Conservation (phyloP, 2,888 invertebrate genomes). For the Tuta absoluta region DNA sequence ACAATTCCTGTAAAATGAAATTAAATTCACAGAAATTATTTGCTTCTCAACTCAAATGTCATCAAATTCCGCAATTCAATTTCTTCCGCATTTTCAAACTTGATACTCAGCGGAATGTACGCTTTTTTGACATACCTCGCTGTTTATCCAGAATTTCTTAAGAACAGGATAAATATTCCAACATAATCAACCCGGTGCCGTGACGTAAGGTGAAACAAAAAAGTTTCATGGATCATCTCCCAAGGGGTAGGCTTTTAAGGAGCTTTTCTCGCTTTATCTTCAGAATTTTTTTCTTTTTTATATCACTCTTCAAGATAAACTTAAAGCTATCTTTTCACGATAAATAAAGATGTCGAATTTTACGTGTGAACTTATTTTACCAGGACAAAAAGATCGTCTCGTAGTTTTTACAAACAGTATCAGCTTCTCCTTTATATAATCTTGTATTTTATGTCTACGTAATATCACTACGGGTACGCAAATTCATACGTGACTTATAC, state of each 20-base stretch:
- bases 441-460: too few species aligned
- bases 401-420: too few species aligned
- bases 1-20: too few species aligned
- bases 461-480: too few species aligned
- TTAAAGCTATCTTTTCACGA: constrained; percentile 10
- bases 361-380: not conserved
- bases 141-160: not conserved
- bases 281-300: constrained; percentile 2
- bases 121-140: not conserved
- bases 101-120: not conserved
- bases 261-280: constrained; percentile 19
- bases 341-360: constrained; percentile 9
- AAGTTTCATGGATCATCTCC: constrained; percentile 23
- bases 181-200: constrained; percentile 13
- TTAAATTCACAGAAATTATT: too few species aligned
- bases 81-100: not conserved
- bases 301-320: constrained; percentile 21
- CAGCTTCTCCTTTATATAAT: too few species aligned
- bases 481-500: too few species aligned
- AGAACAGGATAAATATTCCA: constrained; percentile 14
- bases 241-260: constrained; percentile 23
- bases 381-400: not conserved
- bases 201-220: constrained; percentile 24
- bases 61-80: too few species aligned
- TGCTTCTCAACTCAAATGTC: too few species aligned